Percentiles rank a stretch among this genome's conserved stretches.
Conservation (phyloP, 2,113 vertebrate genomes). For the Hylia prasina region DNA sequence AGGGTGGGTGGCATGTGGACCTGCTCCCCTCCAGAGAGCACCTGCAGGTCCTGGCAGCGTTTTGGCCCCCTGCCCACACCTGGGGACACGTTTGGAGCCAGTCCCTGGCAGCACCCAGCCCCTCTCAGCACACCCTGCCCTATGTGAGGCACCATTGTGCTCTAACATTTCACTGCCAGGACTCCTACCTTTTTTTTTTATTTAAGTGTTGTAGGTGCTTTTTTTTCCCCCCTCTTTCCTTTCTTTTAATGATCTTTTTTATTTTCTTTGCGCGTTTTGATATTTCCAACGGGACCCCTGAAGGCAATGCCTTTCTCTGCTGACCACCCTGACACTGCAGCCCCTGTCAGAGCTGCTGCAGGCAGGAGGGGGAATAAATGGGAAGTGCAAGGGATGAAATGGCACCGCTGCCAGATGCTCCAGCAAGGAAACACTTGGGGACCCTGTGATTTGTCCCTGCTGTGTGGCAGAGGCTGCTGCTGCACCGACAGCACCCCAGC, state of each 20-base stretch:
- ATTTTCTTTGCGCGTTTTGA: background rate
- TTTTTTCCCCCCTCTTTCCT: background rate
- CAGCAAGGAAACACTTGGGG: background rate
- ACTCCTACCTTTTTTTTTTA: background rate
- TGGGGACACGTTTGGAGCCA: rapidly evolving
- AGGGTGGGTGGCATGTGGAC: background rate
- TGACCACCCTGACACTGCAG: slow-evolving; percentile 24
- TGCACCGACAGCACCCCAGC: slow-evolving; percentile 31
- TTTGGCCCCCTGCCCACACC: background rate
- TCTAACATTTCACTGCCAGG: background rate
- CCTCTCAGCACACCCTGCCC: background rate
- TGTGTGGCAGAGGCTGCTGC: background rate
- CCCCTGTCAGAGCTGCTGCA: background rate
- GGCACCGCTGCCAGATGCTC: background rate
- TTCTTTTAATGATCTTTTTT: background rate
- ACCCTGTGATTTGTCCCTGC: background rate
- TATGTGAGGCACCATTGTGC: background rate
- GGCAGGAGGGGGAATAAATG: background rate
- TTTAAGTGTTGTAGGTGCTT: background rate
- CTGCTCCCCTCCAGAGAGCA: background rate
- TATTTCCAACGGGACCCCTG: background rate
- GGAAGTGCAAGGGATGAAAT: background rate
- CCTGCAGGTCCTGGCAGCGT: background rate
- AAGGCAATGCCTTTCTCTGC: background rate
- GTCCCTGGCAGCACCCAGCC: background rate